Evolutionary conservation across 2,113 vertebrate species (phyloP).

Genomic region (Laticauda laticaudata): DNA sequence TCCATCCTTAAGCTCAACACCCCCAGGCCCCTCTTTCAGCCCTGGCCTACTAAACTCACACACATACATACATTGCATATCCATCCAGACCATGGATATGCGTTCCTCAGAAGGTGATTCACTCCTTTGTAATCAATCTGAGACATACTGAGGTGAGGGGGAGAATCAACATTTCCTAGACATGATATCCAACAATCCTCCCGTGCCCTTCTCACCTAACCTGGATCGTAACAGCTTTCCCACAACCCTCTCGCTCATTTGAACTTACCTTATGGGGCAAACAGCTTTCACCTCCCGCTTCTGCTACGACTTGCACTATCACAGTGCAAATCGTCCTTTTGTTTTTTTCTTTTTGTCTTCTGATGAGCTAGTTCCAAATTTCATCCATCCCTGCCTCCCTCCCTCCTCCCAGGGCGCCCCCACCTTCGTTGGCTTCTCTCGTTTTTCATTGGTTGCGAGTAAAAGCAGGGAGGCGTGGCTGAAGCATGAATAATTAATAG

Average conservation of each 20-base stretch:
- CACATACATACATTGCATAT: neutral
- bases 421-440: neutral
- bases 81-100: neutral
- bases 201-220: no score
- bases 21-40: neutral
- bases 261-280: neutral
- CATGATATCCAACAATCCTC: neutral
- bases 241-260: neutral
- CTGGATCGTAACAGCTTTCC: neutral
- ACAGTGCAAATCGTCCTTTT: neutral
- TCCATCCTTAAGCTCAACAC: neutral
- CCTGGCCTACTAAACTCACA: neutral
- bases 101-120: neutral
- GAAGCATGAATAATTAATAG: conserved; percentile 18
- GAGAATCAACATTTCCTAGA: neutral
- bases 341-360: neutral
- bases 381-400: neutral
- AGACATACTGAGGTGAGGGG: neutral
- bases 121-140: no score
- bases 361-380: conserved; percentile 5
- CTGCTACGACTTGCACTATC: neutral
- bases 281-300: neutral
- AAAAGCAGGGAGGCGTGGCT: neutral
- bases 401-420: neutral
- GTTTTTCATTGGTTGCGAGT: conserved; percentile 4